Conservation (phyloP, 2,113 vertebrate species). For the Prietella phreatophila region DNA sequence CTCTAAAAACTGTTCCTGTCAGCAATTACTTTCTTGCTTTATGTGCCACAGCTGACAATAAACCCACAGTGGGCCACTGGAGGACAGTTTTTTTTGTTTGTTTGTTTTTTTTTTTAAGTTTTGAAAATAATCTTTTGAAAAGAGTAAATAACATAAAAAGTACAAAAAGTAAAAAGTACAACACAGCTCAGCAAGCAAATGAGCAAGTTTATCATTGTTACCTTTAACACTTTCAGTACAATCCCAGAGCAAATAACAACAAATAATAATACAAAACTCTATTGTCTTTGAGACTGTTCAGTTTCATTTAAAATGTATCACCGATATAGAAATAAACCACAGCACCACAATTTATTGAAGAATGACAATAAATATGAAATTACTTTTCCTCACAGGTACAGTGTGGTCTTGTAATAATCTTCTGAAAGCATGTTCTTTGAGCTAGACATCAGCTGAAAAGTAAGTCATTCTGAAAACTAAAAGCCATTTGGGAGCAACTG, state of each 20-base stretch:
- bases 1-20: conserved; percentile 4
- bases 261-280: neutral
- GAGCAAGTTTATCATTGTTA: neutral
- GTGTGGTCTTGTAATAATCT: neutral
- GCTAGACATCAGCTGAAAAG: neutral
- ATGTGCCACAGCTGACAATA: neutral
- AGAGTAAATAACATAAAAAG: neutral
- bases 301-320: neutral
- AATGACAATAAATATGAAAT: conserved; percentile 3
- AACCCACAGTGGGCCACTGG: neutral
- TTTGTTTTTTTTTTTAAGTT: neutral
- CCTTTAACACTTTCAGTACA: neutral
- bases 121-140: neutral
- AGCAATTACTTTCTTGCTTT: neutral
- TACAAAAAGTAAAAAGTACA: neutral
- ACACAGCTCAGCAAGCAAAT: neutral
- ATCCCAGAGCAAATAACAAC: no score
- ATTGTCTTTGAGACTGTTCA: neutral
- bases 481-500: neutral
- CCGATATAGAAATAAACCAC: neutral
- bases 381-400: neutral
- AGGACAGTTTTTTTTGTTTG: neutral
- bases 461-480: neutral
- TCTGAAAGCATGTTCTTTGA: neutral
- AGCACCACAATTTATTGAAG: neutral